These are phyloP conservation scores for Haemorhous mexicanus DNA, from an alignment of 2,113 vertebrate species.

Conservation along the genomic window DNA sequence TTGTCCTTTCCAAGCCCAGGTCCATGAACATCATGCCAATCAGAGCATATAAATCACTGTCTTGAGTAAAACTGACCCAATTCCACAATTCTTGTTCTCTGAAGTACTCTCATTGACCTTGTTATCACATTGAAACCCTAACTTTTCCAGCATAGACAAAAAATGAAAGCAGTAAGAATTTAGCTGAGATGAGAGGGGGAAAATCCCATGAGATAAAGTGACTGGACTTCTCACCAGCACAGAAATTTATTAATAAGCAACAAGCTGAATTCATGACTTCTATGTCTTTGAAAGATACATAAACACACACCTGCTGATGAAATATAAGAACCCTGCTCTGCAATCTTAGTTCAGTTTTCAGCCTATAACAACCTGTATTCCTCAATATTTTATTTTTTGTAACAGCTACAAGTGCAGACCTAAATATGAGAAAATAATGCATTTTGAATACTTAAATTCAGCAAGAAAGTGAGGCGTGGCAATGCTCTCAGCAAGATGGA, in stretches of 20 bases:
- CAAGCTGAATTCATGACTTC: neutral
- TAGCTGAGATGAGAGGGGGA: neutral
- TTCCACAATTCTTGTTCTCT: neutral
- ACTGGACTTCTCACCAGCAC: neutral
- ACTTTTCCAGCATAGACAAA: neutral
- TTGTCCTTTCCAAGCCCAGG: neutral
- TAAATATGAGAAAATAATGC: neutral
- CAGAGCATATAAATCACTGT: neutral
- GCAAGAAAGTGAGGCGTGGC: neutral
- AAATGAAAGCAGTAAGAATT: neutral
- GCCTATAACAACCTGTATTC: neutral
- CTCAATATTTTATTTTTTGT: neutral
- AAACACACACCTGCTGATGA: neutral
- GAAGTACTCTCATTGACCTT: neutral
- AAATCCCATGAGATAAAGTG: neutral
- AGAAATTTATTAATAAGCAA: neutral
- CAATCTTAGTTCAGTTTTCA: neutral
- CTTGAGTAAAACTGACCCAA: neutral
- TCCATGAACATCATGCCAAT: fast-evolving
- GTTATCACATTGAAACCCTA: neutral
- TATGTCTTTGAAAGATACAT: neutral
- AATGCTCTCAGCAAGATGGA: neutral
- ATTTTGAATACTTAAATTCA: neutral
- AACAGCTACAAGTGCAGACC: neutral
- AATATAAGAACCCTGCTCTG: neutral